Evolutionary conservation across 2,888 invertebrate species (phyloP), one percentile per base, ranked within the genome.

Genomic region (Tetragonula carbonaria): DNA sequence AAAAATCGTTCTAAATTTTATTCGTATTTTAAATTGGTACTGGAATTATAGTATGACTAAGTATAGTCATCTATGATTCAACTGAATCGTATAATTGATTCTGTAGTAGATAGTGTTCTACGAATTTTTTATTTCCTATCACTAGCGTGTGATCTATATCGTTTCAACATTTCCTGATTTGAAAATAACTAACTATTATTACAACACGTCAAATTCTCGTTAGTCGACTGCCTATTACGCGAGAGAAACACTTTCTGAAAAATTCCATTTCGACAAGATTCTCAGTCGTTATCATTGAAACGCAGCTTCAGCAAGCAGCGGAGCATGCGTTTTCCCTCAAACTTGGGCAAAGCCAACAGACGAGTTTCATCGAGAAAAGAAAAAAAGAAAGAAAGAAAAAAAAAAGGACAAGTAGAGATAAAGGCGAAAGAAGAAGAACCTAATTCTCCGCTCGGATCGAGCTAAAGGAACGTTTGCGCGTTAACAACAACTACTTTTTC

Each of bases 401-500:
- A 38, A 38, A 8, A 1, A 45, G 33, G 33, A 33, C 1, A 33
- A 3, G 33, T 33, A 33, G 45, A 38, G 38, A 38, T 6, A 28
- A 28, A 28, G 6, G 6, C 38, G 45, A 45, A 8, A 21, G 6
- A 18, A 53, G 8, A 8, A 21, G 6, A 18, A 53, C 51, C 67
- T 57, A 59, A 80, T 80, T 80, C 65, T 45, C 62, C 55, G 21
- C 28, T 23, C 59, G 59, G 28, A 14, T 8, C 51, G 45, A 50
- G 53, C 6, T 38, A 14, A 63, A 78, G 18, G 62, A 23, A 59
- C 57, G 23, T 38, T 57, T 55, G 59, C 57, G 63, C 62, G 59
- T 53, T 80, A 66, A 57, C 66, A 81, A 65, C 80, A 80, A 53
- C n/a, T 38, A 45, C 23, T n/a, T 59, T 57, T 62, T 14, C 33